Base-by-base conservation (phyloP, 2,888 invertebrate genomes). In the Pristionchus maxplancki region DNA sequence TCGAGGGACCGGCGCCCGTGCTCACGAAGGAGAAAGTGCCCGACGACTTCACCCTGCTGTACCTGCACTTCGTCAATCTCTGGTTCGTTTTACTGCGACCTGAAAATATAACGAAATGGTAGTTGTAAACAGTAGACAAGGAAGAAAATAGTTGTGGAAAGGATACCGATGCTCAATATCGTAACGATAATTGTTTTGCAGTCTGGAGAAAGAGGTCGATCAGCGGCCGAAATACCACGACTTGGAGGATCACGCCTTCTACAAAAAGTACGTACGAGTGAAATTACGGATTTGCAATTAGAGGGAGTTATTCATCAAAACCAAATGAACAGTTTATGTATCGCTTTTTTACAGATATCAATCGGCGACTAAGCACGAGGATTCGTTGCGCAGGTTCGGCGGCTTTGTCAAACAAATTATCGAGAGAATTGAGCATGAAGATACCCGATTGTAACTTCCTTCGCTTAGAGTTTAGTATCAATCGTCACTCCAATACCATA, bases 51-150 rank as follows among this genome's bases (percentile, higher is more conserved):
- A 34, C 15, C 20, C 31, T 53, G 1, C 1, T 40, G 58, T 58
- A n/a, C 50, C 87, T 34, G 24, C 44, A 88, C 13, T 89, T 67
- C 34, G 89, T 85, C 31, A 74, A 87, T 8, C 62, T n/a, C 15
- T 20, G 13, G 78, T 50, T 58, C 81, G n/a, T 91, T 89, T 67
- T 89, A 89, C 28, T 44, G 88, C 11, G 20, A 11, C n/a, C 34
- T 11, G 40, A n/a, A n/a, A n/a, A n/a, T n/a, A n/a, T n/a, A n/a
- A n/a, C n/a, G n/a, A n/a, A n/a, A n/a, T n/a, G n/a, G n/a, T n/a
- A 5, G 98, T 98, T 96, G 98, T 98, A 94, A 98, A 98, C 96
- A n/a, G n/a, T n/a, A n/a, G n/a, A n/a, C n/a, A n/a, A n/a, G n/a
- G n/a, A n/a, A n/a, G n/a, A n/a, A n/a, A n/a, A n/a, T n/a, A n/a